Conservation (phyloP, 2,888 invertebrate species). For the Clusia tigrina region DNA sequence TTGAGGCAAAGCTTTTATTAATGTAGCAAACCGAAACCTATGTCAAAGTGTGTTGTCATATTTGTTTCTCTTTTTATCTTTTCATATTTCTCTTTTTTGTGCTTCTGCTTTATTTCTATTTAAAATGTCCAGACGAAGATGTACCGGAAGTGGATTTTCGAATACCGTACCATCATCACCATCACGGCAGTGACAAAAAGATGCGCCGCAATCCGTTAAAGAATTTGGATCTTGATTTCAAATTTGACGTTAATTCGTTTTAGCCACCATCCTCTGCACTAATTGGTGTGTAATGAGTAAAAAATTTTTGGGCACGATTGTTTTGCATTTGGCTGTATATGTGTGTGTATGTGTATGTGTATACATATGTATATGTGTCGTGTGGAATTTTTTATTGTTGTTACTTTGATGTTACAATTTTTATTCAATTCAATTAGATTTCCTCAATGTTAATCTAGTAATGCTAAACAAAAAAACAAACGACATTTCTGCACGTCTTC, state of each 20-base stretch:
- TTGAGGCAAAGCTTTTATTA: too few species aligned
- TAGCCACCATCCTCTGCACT: slow-evolving; percentile 46
- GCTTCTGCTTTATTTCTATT: not conserved
- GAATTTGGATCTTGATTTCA: slow-evolving; percentile 61
- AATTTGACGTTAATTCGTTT: slow-evolving; percentile 61
- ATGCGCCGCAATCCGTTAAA: slow-evolving; percentile 56
- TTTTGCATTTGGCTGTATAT: too few species aligned
- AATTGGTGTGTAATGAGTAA: slow-evolving; percentile 34
- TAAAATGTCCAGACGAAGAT: slow-evolving; percentile 31
- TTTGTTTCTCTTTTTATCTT: not conserved
- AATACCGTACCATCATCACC: slow-evolving; percentile 60
- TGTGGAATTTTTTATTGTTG: too few species aligned
- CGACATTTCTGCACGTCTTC: too few species aligned
- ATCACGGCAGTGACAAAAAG: slow-evolving; percentile 58
- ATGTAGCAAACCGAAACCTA: too few species aligned
- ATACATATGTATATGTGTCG: too few species aligned
- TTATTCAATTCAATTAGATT: too few species aligned
- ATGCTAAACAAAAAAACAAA: too few species aligned
- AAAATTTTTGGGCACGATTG: not conserved
- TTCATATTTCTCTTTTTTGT: slow-evolving; percentile 10
- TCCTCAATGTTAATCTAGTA: too few species aligned
- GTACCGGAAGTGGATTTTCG: slow-evolving; percentile 55
- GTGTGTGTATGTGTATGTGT: too few species aligned
- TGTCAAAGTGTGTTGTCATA: not conserved
- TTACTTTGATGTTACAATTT: too few species aligned